Base-by-base conservation (phyloP, 2,797 vertebrate genomes). In the Coregonus suidteri region DNA sequence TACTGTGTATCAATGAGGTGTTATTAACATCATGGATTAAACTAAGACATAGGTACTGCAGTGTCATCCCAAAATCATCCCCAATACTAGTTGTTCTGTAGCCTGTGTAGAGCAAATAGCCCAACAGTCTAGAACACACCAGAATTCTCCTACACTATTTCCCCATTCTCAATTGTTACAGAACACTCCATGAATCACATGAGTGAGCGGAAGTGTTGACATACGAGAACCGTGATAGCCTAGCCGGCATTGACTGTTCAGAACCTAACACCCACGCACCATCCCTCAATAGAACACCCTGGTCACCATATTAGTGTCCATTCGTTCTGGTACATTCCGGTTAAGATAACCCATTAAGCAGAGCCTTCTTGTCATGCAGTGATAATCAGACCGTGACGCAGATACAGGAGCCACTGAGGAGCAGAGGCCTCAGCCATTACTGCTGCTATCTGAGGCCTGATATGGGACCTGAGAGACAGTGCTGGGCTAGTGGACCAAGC, bases 261-360 rank as follows among this genome's bases (percentile, higher is more conserved):
- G 35, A 37, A 37, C 35, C 35, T 37, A 37, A 47, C 41, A 47
- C 41, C 41, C 41, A 7, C 41, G 41, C 41, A 47, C 41, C 41
- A 47, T 47, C 9, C 41, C 9, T 47, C 82, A 85, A 89, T 86
- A 59, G 81, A 85, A 62, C 82, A 71, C 76, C 2, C 68, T 3
- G 71, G 73, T 5, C 83, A 71, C 81, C 77, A 80, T 83, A 81
- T 87, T 88, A 83, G 81, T 79, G 62, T 54, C 76, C 76, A 81
- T 89, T 15, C 14, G 86, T 89, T 86, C 41, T 85, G 81, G 84
- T 75, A 53, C 82, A 54, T 74, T 86, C 75, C 30, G 65, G 69
- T 67, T 56, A 35, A 92, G 91, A 94, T 92, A 91, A 87, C 82
- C 80, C 87, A 84, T 85, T 81, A 82, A 89, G 90, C 87, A 85